These are phyloP conservation scores for Melanogrammus aeglefinus DNA, from an alignment of 2,797 vertebrate genomes.

Conservation along the genomic window DNA sequence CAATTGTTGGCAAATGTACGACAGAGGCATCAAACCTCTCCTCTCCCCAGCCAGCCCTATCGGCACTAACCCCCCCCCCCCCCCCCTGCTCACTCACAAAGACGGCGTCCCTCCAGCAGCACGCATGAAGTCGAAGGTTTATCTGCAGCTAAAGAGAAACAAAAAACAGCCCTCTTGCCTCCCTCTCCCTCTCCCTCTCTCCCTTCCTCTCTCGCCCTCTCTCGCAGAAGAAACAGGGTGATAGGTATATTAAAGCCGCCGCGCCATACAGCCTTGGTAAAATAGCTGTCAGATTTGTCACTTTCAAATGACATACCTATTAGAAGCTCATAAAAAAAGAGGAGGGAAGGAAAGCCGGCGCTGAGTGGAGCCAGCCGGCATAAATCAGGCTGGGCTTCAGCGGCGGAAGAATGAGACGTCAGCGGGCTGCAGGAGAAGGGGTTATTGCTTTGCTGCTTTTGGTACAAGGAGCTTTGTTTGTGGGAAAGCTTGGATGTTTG, in stretches of 20 bases:
- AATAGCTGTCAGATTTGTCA: slow-evolving; percentile 75
- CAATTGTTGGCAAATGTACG: not conserved
- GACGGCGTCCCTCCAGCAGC: not conserved
- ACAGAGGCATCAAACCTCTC: not conserved
- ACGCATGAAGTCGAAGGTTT: not conserved
- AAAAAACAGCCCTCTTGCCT: not conserved
- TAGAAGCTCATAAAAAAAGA: slow-evolving; percentile 70
- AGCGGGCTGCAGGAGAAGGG: slow-evolving; percentile 49
- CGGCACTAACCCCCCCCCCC: not conserved
- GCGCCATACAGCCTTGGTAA: slow-evolving; percentile 57
- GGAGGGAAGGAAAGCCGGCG: slow-evolving; percentile 20
- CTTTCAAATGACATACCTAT: slow-evolving; percentile 76
- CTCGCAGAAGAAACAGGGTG: slow-evolving; percentile 60
- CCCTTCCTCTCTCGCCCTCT: not conserved
- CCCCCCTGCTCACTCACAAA: not conserved
- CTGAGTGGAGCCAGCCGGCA: slow-evolving; percentile 62
- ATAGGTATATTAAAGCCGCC: slow-evolving; percentile 67
- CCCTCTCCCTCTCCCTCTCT: not conserved
- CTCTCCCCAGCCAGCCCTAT: not conserved
- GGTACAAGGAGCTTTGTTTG: slow-evolving; percentile 54
- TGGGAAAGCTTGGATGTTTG: slow-evolving; percentile 39
- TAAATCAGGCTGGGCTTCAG: slow-evolving; percentile 60
- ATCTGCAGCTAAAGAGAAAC: slow-evolving; percentile 3
- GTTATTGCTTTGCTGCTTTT: slow-evolving; percentile 57
- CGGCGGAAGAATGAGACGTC: slow-evolving; percentile 54